These are phyloP conservation scores for Anguilla megastoma DNA, from an alignment of 2,797 vertebrate species.

Conservation along the genomic window DNA sequence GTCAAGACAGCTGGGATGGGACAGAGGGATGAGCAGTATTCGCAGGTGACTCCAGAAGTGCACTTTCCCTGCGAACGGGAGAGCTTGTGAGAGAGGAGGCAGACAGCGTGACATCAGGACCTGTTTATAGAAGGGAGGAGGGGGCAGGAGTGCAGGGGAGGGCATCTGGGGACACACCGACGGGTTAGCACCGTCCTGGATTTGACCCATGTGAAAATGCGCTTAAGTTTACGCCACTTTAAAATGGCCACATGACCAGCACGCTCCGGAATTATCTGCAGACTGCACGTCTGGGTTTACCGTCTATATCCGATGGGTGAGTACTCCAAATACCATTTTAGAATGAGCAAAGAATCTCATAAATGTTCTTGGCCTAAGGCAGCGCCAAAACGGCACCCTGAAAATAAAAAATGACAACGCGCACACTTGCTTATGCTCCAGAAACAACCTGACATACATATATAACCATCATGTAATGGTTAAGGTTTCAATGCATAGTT, in stretches of 20 bases:
- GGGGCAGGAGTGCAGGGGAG: neutral
- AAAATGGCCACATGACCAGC: slow-evolving; percentile 17
- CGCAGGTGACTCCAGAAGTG: neutral
- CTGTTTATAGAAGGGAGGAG: neutral
- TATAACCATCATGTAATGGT: neutral
- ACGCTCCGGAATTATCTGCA: slow-evolving; percentile 17
- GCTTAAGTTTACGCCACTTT: neutral
- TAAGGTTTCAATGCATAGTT: neutral
- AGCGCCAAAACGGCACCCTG: neutral
- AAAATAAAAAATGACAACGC: slow-evolving; percentile 15
- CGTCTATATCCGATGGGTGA: slow-evolving; percentile 23
- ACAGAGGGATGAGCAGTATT: neutral
- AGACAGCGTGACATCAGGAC: neutral
- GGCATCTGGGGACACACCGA: neutral
- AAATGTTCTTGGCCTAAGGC: too few relatives aligned
- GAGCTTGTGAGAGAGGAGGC: neutral
- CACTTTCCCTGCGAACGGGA: neutral
- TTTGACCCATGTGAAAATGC: neutral
- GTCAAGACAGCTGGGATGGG: neutral
- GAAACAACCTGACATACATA: neutral
- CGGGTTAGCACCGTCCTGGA: neutral
- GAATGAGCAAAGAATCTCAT: too few relatives aligned
- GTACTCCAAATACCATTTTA: slow-evolving; percentile 26
- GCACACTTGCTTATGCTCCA: neutral
- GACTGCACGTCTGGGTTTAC: neutral